phyloP scores from a whole-genome alignment of 2,113 vertebrate species.

The Tragelaphus scriptus region DNA sequence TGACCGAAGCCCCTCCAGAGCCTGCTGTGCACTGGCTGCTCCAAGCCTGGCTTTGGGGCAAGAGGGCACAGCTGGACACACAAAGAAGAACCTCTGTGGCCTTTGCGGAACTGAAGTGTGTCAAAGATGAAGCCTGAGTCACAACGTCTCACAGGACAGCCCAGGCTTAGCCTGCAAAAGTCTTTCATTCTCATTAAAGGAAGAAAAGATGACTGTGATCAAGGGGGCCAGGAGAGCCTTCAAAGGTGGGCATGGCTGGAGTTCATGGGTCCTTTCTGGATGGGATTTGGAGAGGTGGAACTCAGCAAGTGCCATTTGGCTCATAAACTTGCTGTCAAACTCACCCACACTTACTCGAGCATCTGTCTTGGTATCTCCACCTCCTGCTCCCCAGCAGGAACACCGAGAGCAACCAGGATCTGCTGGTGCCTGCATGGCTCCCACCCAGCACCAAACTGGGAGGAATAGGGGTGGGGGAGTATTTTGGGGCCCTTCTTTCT shows the following conservation, averaged over 20 bases:
- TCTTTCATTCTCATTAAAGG: background rate
- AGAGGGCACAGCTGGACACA: background rate
- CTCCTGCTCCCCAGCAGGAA: background rate
- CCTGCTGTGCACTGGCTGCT: accelerated
- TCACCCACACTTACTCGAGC: constrained; percentile 42
- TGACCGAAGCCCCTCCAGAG: background rate
- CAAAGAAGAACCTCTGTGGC: background rate
- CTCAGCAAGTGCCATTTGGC: constrained; percentile 47
- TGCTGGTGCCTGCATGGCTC: background rate
- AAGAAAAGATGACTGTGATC: background rate
- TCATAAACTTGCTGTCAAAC: constrained; percentile 17
- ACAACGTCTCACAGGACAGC: too few species aligned
- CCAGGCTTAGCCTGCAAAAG: background rate
- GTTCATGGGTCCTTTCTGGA: background rate
- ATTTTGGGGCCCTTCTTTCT: background rate
- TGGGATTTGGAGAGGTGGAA: background rate
- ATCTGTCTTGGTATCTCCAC: constrained; percentile 26
- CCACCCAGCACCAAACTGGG: background rate
- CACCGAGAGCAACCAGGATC: background rate
- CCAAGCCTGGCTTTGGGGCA: background rate
- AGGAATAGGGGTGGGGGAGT: background rate
- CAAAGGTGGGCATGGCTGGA: background rate
- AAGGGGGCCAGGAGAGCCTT: background rate
- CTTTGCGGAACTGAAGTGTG: background rate
- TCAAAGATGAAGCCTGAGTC: background rate